phyloP scores from a whole-genome alignment of 2,888 invertebrate species.

The Cistogaster globosa region DNA sequence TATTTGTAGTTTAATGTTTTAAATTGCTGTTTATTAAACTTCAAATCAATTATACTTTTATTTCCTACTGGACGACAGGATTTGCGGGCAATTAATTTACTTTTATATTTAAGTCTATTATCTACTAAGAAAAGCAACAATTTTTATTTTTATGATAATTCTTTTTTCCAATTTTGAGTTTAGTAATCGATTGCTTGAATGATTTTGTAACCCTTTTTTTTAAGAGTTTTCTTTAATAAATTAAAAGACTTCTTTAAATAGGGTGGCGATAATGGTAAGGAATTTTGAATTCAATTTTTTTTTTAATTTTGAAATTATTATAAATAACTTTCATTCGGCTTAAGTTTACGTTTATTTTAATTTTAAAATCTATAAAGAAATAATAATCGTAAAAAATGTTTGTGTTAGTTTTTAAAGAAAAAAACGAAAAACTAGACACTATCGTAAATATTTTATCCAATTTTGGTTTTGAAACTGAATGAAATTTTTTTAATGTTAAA shows the following conservation, averaged over 20 bases:
- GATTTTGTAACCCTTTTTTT: conserved; percentile 8
- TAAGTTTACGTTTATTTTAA: no score
- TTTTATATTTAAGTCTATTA: conserved; percentile 9
- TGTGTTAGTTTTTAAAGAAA: no score
- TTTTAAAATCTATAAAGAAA: no score
- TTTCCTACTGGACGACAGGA: conserved; percentile 77
- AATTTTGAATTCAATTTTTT: no score
- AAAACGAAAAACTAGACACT: no score
- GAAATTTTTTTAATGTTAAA: no score
- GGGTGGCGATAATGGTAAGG: no score
- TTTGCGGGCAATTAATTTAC: conserved; percentile 82
- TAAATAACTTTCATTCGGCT: no score
- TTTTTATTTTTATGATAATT: conserved; percentile 41
- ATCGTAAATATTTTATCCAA: no score
- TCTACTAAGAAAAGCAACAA: conserved; percentile 49
- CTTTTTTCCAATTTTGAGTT: neutral
- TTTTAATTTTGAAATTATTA: no score
- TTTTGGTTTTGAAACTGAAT: no score
- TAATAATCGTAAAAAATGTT: no score
- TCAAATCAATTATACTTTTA: conserved; percentile 68
- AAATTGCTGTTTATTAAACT: conserved; percentile 38
- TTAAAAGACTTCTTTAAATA: neutral
- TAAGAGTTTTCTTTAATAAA: neutral
- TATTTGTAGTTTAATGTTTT: conserved; percentile 16
- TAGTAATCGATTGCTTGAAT: conserved; percentile 46